Percentiles rank a stretch among this genome's conserved stretches.
Evolutionary conservation across 2,797 vertebrate genomes (phyloP).

Genomic region (Cyclopterus lumpus): DNA sequence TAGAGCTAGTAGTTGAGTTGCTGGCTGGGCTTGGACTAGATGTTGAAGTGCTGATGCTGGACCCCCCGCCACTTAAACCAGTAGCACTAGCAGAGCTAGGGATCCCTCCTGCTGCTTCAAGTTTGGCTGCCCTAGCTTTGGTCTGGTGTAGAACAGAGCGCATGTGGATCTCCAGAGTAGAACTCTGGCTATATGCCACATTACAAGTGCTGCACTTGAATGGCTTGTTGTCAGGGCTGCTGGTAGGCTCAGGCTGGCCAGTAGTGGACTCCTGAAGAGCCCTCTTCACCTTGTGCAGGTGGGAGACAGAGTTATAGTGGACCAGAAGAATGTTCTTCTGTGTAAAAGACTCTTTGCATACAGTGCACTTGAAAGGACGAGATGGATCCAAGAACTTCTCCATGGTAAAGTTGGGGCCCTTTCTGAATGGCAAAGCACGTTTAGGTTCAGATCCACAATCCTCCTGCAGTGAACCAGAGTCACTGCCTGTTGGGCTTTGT

Average conservation of each 20-base stretch:
- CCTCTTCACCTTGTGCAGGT: slow-evolving; percentile 98
- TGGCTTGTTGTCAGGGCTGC: slow-evolving; percentile 98
- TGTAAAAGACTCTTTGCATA: slow-evolving; percentile 99
- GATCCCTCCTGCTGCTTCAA: slow-evolving; percentile 92
- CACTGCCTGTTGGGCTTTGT: slow-evolving; percentile 96
- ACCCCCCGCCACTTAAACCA: slow-evolving; percentile 79
- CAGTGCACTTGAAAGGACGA: slow-evolving; percentile 98
- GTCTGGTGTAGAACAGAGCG: slow-evolving; percentile 98
- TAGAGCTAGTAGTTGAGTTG: slow-evolving; percentile 86
- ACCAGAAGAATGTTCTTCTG: slow-evolving; percentile 99
- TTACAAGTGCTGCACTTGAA: slow-evolving; percentile 99
- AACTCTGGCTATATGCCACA: slow-evolving; percentile 99
- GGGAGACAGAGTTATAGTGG: slow-evolving; percentile 99
- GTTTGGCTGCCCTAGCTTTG: slow-evolving; percentile 97
- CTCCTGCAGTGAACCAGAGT: slow-evolving; percentile 94
- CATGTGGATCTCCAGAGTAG: slow-evolving; percentile 99
- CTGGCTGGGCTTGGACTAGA: slow-evolving; percentile 88
- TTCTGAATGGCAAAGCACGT: slow-evolving; percentile 96
- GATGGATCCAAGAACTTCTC: slow-evolving; percentile 99
- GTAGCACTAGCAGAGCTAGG: slow-evolving; percentile 80
- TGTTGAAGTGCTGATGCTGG: slow-evolving; percentile 88
- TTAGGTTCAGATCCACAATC: slow-evolving; percentile 98
- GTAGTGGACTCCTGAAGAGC: slow-evolving; percentile 97
- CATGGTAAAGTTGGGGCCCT: slow-evolving; percentile 99
- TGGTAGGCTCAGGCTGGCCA: slow-evolving; percentile 95